Percentiles rank a stretch among this genome's conserved stretches.
phyloP scores from a whole-genome alignment of 2,888 invertebrate genomes.

The Hirtodrosophila histrioides region DNA sequence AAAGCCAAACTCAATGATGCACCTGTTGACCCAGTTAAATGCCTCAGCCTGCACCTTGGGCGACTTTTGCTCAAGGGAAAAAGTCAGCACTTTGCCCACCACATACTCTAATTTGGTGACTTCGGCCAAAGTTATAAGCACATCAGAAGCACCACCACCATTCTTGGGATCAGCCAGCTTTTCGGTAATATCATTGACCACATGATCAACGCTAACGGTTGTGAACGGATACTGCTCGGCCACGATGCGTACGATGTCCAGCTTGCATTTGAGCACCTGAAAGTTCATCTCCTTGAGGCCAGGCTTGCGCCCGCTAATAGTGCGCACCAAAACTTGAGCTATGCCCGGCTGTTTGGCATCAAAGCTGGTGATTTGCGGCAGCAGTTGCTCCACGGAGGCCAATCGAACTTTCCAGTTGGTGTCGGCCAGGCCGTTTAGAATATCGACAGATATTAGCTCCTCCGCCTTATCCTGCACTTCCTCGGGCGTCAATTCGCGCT shows the following conservation, averaged over 20 bases:
- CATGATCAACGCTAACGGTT: conserved; percentile 89
- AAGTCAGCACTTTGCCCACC: conserved; percentile 88
- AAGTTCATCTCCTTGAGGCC: conserved; percentile 95
- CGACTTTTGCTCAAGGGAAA: conserved; percentile 94
- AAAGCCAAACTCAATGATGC: conserved; percentile 94
- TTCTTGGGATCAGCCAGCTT: conserved; percentile 94
- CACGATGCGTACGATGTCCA: conserved; percentile 91
- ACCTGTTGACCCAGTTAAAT: conserved; percentile 90
- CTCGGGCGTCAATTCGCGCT: conserved; percentile 90
- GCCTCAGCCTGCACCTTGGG: conserved; percentile 96
- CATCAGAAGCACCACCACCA: conserved; percentile 86
- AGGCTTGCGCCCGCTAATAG: conserved; percentile 91
- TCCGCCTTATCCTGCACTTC: conserved; percentile 91
- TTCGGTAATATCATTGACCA: conserved; percentile 92
- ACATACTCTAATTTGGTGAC: conserved; percentile 91
- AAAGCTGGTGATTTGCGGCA: conserved; percentile 87
- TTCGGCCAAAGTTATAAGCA: conserved; percentile 91
- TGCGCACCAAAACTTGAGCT: conserved; percentile 90
- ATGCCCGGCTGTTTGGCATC: conserved; percentile 87
- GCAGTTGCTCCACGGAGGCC: conserved; percentile 90
- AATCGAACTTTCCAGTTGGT: conserved; percentile 94
- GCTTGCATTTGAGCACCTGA: conserved; percentile 92
- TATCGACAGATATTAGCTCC: conserved; percentile 87
- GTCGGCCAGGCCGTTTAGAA: conserved; percentile 89
- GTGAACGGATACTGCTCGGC: conserved; percentile 91